Conservation (phyloP, 92 coral and sea anemone genomes). For the Porites cylindrica region DNA sequence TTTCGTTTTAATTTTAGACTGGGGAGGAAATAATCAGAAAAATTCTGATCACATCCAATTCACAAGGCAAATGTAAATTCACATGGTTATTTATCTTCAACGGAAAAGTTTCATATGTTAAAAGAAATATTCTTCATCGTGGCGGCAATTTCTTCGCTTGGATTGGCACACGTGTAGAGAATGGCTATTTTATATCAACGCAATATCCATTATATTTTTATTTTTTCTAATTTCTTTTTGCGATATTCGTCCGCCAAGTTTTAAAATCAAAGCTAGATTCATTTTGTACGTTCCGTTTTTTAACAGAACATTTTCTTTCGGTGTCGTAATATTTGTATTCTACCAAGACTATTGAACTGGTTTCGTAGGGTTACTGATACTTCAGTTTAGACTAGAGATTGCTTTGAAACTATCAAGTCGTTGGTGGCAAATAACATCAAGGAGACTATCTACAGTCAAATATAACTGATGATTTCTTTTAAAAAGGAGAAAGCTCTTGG, state of each 20-base stretch:
- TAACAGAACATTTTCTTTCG: slow-evolving; percentile 24
- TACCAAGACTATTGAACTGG: slow-evolving; percentile 42
- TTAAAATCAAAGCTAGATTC: not conserved
- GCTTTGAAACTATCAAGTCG: not conserved
- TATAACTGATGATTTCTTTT: not conserved
- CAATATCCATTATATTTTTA: slow-evolving; percentile 17
- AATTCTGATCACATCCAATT: slow-evolving; percentile 18
- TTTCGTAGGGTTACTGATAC: not conserved
- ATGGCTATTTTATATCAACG: not conserved
- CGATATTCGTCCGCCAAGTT: not conserved
- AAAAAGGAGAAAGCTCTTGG: no score
- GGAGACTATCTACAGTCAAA: not conserved
- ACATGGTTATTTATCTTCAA: not conserved
- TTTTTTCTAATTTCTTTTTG: not conserved
- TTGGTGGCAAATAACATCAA: slow-evolving; percentile 3
- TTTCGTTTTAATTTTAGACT: slow-evolving; percentile 1
- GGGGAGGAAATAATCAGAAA: not conserved
- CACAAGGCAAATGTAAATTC: slow-evolving; percentile 28
- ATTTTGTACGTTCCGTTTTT: slow-evolving; percentile 22
- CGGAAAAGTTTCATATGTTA: slow-evolving; percentile 29
- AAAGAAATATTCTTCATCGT: not conserved
- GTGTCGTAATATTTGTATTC: slow-evolving; percentile 42
- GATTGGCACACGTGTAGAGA: slow-evolving; percentile 41
- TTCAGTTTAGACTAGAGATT: slow-evolving; percentile 2
- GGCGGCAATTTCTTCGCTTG: slow-evolving; percentile 53